Evolutionary conservation across 2,888 invertebrate species (phyloP).

Genomic region (Cantharis lateralis): DNA sequence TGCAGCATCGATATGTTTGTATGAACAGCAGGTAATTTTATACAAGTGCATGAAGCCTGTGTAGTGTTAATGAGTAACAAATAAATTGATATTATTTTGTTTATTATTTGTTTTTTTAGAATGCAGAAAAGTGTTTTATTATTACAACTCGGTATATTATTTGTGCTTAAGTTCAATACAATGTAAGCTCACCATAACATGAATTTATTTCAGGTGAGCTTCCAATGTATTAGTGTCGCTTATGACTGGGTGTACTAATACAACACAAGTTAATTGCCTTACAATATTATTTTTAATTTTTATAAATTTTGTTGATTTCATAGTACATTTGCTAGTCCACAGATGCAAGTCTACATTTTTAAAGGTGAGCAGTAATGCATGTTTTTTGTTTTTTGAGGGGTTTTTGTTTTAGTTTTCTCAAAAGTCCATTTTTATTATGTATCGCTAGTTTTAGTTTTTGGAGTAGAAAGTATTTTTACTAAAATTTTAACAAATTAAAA

Average conservation of each 20-base stretch:
- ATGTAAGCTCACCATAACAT: background rate
- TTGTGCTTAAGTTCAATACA: background rate
- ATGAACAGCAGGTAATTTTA: constrained; percentile 16
- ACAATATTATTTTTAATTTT: constrained; percentile 24
- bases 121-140: background rate
- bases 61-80: constrained; percentile 51
- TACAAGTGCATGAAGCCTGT: constrained; percentile 35
- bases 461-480: background rate
- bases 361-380: constrained; percentile 52
- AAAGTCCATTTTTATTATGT: constrained; percentile 9
- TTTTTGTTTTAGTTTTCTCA: constrained; percentile 10
- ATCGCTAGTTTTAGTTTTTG: background rate
- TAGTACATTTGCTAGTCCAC: constrained; percentile 53
- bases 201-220: background rate
- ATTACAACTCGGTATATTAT: background rate
- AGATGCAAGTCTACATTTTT: constrained; percentile 46
- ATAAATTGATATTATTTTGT: constrained; percentile 58
- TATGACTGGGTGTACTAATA: background rate
- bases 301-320: constrained; percentile 49
- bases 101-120: constrained; percentile 18
- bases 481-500: background rate
- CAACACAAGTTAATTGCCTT: background rate
- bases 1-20: background rate
- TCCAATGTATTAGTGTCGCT: background rate
- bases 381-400: constrained; percentile 22